Conservation (phyloP, 2,797 vertebrate species). For the Apodemus agrarius region DNA sequence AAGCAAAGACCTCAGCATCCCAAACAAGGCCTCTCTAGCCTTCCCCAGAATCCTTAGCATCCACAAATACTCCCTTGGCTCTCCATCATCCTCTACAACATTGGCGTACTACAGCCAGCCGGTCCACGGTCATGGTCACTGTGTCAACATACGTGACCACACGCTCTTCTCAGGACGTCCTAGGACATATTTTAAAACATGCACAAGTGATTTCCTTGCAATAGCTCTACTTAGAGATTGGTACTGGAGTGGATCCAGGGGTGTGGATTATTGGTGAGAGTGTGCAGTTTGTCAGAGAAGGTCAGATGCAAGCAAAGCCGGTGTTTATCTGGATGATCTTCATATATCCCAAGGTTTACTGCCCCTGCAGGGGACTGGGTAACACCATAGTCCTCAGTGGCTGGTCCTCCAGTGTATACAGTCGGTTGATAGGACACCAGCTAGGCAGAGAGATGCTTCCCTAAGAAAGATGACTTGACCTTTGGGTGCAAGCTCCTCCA, state of each 20-base stretch:
- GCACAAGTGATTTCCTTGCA: not conserved
- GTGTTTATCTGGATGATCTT: not conserved
- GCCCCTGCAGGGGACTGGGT: not conserved
- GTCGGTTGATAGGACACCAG: not conserved
- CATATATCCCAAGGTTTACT: not conserved
- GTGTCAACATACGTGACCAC: not conserved
- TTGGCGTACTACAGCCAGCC: not conserved
- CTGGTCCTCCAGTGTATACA: not conserved
- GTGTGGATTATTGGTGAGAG: not conserved
- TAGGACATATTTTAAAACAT: not conserved
- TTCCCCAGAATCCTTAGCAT: not conserved
- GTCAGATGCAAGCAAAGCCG: not conserved
- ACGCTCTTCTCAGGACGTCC: not conserved
- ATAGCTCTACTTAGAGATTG: not conserved
- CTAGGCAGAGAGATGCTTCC: slow-evolving; percentile 48
- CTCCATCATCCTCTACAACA: too few relatives aligned
- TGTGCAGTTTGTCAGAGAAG: not conserved
- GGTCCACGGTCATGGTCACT: not conserved
- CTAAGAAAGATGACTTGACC: slow-evolving; percentile 68
- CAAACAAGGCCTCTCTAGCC: not conserved
- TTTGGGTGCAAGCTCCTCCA: slow-evolving; percentile 27
- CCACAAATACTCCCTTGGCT: too few relatives aligned
- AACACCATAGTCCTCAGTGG: not conserved
- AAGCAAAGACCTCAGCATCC: not conserved
- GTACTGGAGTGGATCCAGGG: not conserved